These are phyloP conservation scores for Kryphioiulus occultus DNA, from an alignment of 2,888 invertebrate species.

Conservation along the genomic window DNA sequence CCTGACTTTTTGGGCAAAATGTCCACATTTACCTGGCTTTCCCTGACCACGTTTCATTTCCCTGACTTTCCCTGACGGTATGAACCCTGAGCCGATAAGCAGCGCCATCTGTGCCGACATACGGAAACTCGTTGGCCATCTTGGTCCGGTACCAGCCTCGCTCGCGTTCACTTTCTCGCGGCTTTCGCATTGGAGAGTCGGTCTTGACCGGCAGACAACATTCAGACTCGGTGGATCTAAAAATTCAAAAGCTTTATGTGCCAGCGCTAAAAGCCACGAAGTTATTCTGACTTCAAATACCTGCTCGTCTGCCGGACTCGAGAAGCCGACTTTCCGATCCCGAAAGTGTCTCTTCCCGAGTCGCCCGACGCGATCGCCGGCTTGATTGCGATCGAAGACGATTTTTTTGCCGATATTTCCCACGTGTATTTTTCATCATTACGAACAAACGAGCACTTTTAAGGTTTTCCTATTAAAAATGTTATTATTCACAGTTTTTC, in stretches of 20 bases:
- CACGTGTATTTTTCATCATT: slow-evolving; percentile 22
- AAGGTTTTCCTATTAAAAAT: slow-evolving; percentile 20
- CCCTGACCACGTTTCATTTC: too few species aligned
- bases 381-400: slow-evolving; percentile 18
- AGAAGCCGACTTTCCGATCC: not conserved
- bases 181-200: not conserved
- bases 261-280: not conserved
- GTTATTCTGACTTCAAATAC: not conserved
- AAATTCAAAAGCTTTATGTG: not conserved
- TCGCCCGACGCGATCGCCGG: not conserved
- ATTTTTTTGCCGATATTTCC: slow-evolving; percentile 38
- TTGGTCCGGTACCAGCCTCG: not conserved
- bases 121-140: too few species aligned
- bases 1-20: too few species aligned
- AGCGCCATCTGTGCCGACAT: too few species aligned
- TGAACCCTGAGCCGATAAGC: too few species aligned
- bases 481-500: slow-evolving; percentile 35
- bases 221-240: not conserved
- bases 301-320: not conserved
- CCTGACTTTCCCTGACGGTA: too few species aligned
- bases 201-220: not conserved
- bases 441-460: slow-evolving; percentile 30
- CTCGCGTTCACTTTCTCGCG: not conserved
- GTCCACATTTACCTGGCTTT: too few species aligned
- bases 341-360: not conserved